Evolutionary conservation across 2,113 vertebrate genomes (phyloP), one percentile per base, ranked within the genome.

Genomic region (Myiagra hebetior): DNA sequence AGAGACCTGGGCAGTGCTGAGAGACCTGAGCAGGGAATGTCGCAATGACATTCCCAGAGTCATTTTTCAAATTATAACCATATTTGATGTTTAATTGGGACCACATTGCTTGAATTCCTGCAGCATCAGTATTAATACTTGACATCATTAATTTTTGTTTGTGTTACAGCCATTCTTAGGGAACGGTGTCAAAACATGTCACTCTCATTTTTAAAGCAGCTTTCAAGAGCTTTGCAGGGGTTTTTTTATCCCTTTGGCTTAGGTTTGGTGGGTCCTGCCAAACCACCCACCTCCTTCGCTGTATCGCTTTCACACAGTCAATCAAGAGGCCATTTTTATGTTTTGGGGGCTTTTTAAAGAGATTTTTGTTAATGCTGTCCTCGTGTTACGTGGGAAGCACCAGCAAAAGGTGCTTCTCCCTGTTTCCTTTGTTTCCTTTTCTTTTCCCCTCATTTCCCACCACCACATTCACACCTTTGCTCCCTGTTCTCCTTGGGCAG

Each of bases 61-160:
- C 62, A 2, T 77, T 91, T 85, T 44, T 85, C 81, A 87, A 41
- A 85, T 85, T 46, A 10, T 11, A 91, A 60, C 89, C 74, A 9
- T 37, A 17, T 60, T 92, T 74, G 64, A 49, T 94, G 27, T 15
- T 64, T 91, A 87, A 89, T 93, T 89, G 77, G 85, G 81, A 85
- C 91, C 95, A 87, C 87, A 53, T 89, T 91, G 91, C 77, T 46
- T 20, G 85, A 42, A 87, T 94, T 91, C 87, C 37, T 42, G 87
- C 81, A 55, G 94, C 85, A 83, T 79, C 63, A 26, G 50, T 39
- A 23, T 85, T 80, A 52, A 65, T 91, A 41, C 49, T 69, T 86
- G 85, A 74, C 82, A 77, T 65, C 50, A 47, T 67, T 44, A 37
- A n/a, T 79, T 93, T 75, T 50, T 87, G 91, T 88, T 93, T 70